Evolutionary conservation across 2,797 vertebrate species (phyloP), one percentile per base, ranked within the genome.

Genomic region (Potorous gilbertii): DNA sequence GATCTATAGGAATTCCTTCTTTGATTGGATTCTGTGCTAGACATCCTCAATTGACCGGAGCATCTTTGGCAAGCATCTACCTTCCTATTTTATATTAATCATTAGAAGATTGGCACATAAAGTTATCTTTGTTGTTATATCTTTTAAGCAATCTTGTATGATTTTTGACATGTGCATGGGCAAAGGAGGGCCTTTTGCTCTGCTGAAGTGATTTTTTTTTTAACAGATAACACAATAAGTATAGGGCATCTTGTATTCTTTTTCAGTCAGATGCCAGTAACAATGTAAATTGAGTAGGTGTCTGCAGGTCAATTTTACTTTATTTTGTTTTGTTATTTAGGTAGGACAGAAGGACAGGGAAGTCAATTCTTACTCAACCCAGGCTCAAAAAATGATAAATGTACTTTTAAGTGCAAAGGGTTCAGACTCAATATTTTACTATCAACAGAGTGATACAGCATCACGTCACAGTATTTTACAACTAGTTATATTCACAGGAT

Each of bases 381-480:
- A 57, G 1, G 12, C 46, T 92, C 34, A 95, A 55, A 93, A 92
- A 31, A 62, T 29, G 31, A 81, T 66, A n/a, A 66, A 66, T 24
- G 66, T 10, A 18, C 81, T 95, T 93, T 31, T 96, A 94, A 94
- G 46, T 52, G 24, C 0, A 16, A 91, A 62, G 59, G 50, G 46
- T 52, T 50, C 52, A 93, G 16, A 55, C 5, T 21, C 31, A 27
- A 18, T 18, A 4, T 27, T 81, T 81, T 81, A 46, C 74, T 12
- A 28, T 0, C 54, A 54, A 3, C 50, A 56, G 55, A 10, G 34
- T 59, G 31, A 31, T 54, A 18, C 0, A 12, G 0, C 0, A 0
- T 46, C 56, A 21, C 9, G 0, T 40, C 54, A 21, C 18, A 6
- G 4, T 5, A 6, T 56, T 27, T 56, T 55, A n/a, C 50, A 24